Percentiles rank a stretch among this genome's conserved stretches.
These are phyloP conservation scores for Panthera uncia DNA, from an alignment of 2,113 vertebrate species.

Conservation along the genomic window DNA sequence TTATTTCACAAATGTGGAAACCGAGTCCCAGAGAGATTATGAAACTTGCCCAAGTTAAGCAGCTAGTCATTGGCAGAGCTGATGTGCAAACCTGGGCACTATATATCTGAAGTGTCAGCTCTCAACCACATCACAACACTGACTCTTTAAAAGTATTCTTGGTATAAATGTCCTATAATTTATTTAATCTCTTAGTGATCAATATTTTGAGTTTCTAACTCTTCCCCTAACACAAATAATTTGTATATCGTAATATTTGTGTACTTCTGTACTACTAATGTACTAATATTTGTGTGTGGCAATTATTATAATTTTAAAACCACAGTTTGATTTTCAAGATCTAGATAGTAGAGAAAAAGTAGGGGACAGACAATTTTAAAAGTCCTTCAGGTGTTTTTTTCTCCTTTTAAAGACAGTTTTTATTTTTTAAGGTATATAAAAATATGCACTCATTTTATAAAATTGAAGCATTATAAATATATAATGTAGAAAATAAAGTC, in stretches of 20 bases:
- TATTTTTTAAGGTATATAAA: background rate
- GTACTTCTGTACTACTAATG: background rate
- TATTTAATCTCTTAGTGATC: background rate
- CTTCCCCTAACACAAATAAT: background rate
- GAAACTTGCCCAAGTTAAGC: background rate
- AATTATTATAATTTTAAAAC: background rate
- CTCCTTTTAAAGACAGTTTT: background rate
- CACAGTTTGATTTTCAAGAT: background rate
- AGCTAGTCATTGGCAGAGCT: background rate
- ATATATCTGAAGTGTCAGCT: background rate
- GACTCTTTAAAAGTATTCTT: background rate
- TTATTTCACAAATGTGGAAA: background rate
- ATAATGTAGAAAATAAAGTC: background rate
- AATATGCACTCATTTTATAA: background rate
- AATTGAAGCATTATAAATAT: background rate
- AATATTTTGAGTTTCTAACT: slow-evolving; percentile 15
- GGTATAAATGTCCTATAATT: background rate
- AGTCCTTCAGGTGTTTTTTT: background rate
- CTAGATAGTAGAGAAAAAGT: background rate
- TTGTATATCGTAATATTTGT: background rate
- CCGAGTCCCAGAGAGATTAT: background rate
- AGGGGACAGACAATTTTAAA: background rate
- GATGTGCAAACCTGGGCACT: background rate
- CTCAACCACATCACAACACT: background rate
- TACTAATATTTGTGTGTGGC: background rate